Evolutionary conservation across 2,113 vertebrate genomes (phyloP), one percentile per base, ranked within the genome.

Genomic region (Spilogale gracilis): DNA sequence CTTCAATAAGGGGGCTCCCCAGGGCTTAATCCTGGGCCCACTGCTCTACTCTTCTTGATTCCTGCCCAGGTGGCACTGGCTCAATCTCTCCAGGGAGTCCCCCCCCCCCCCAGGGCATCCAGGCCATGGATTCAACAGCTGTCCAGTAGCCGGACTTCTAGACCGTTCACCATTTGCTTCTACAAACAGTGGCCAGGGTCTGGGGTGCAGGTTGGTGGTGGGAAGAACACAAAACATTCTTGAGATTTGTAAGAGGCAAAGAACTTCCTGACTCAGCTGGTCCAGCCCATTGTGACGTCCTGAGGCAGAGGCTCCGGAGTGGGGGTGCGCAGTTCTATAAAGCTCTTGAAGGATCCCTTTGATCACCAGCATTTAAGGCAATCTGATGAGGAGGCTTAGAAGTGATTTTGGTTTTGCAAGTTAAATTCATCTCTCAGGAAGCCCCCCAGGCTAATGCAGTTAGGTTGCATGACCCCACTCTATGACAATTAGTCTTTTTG

Each of bases 391-490:
- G 12, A 48, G 1, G 65, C 56, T 67, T 10, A 3, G 16, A 89
- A 21, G 25, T n/a, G 45, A 18, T 38, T 58, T 23, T 65, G 58
- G 30, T 83, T 58, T 48, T 63, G 30, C 17, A 78, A 58, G 38
- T 67, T 6, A 0, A 2, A 4, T 32, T 58, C 25, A 9, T 43
- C n/a, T 50, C 58, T 52, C 30, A 7, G 78, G 58, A 93, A 82
- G 84, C 16, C 12, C 50, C 21, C 21, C 21, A 7, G 2, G 27
- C 76, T 48, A 30, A 69, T 60, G 52, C 63, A 63, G 63, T 56
- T n/a, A 67, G 58, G 43, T 2, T 2, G 3, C 0, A 0, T 2
- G 25, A 50, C 50, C 16, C 78, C 1, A 3, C 5, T 18, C 18
- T 21, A 4, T 8, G 50, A 76, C 43, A n/a, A 8, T 45, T 13